These are phyloP conservation scores for Nibea albiflora DNA, from an alignment of 2,113 vertebrate species.

Conservation along the genomic window DNA sequence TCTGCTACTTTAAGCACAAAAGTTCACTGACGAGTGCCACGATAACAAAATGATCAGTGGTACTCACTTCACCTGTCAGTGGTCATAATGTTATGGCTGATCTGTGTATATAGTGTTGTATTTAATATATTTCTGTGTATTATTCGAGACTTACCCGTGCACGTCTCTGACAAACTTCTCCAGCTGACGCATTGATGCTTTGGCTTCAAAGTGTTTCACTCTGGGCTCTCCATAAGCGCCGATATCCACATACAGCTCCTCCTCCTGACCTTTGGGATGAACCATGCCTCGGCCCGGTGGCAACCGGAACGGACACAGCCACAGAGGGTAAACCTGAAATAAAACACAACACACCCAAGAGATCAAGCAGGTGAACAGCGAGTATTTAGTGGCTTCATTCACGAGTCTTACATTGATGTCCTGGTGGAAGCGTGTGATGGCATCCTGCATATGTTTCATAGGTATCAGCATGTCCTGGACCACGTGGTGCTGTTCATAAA, in stretches of 20 bases:
- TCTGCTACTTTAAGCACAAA: too few species aligned
- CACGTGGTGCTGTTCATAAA: conserved; percentile 97
- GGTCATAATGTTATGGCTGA: too few species aligned
- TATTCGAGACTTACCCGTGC: conserved; percentile 89
- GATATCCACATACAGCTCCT: conserved; percentile 94
- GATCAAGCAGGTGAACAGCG: not conserved
- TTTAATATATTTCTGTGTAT: too few species aligned
- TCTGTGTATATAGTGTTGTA: too few species aligned
- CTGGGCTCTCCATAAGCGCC: conserved; percentile 95
- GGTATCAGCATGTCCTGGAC: conserved; percentile 98
- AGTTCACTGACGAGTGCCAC: too few species aligned
- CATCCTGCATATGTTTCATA: conserved; percentile 89
- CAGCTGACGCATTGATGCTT: conserved; percentile 90
- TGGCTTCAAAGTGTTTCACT: conserved; percentile 95
- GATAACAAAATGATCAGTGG: too few species aligned
- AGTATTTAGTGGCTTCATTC: not conserved
- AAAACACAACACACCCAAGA: not conserved
- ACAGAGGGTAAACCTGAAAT: conserved; percentile 95
- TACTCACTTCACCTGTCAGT: too few species aligned
- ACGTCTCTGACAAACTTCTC: conserved; percentile 96
- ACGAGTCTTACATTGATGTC: conserved; percentile 88
- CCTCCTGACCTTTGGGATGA: conserved; percentile 92
- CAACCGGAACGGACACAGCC: conserved; percentile 95
- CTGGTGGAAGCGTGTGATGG: conserved; percentile 90
- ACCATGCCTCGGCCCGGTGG: conserved; percentile 94